phyloP scores from a whole-genome alignment of 2,888 invertebrate genomes.

The Flexamia atlantica region DNA sequence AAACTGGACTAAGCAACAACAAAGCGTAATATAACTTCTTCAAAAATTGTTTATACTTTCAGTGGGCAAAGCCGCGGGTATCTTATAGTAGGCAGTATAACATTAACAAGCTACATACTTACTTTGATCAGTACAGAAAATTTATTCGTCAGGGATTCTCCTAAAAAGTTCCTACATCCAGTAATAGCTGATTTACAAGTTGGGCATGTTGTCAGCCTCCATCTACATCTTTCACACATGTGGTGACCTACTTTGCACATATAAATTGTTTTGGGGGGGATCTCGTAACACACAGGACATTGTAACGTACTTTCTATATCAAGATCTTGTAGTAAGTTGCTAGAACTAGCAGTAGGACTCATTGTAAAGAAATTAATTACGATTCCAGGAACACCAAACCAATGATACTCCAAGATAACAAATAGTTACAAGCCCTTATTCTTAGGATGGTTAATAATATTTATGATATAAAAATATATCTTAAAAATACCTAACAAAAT shows the following conservation, averaged over 20 bases:
- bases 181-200: constrained; percentile 41
- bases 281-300: constrained; percentile 47
- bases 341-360: neutral
- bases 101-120: too few relatives aligned
- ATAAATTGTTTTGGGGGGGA: constrained; percentile 31
- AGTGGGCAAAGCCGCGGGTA: too few relatives aligned
- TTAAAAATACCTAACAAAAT: too few relatives aligned
- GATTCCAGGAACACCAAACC: too few relatives aligned
- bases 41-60: too few relatives aligned
- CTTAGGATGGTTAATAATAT: too few relatives aligned
- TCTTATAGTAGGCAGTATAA: too few relatives aligned
- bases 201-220: constrained; percentile 29
- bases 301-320: constrained; percentile 47
- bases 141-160: constrained; percentile 49
- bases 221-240: constrained; percentile 52
- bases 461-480: too few relatives aligned
- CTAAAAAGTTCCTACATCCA: constrained; percentile 32
- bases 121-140: constrained; percentile 33
- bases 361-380: neutral
- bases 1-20: too few relatives aligned
- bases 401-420: too few relatives aligned
- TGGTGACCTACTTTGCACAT: constrained; percentile 52
- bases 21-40: too few relatives aligned
- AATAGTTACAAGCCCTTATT: too few relatives aligned
- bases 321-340: neutral